These are phyloP conservation scores for Chaetogeoica ovagalla DNA, from an alignment of 2,888 invertebrate species.

Conservation along the genomic window DNA sequence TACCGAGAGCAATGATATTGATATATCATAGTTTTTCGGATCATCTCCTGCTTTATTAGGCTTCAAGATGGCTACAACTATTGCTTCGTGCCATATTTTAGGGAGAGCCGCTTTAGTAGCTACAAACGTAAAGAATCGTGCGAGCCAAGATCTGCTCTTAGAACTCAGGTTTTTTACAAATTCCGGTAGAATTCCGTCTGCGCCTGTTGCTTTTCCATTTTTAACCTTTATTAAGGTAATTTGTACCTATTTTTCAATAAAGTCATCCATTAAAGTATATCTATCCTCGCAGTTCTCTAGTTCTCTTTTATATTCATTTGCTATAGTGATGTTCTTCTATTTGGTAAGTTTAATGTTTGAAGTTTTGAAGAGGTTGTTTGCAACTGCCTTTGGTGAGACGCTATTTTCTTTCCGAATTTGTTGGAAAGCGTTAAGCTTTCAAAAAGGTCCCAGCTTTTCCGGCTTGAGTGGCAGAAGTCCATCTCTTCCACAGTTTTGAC, in stretches of 20 bases:
- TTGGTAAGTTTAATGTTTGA: conserved; percentile 29
- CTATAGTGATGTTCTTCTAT: conserved; percentile 9
- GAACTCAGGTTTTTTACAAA: conserved; percentile 23
- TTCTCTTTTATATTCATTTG: conserved; percentile 37
- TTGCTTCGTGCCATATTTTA: conserved; percentile 20
- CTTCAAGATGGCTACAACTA: conserved; percentile 21
- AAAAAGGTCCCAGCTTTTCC: conserved; percentile 12
- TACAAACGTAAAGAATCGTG: conserved; percentile 11
- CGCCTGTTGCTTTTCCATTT: conserved; percentile 29
- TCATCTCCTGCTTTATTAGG: conserved; percentile 27
- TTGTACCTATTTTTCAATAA: conserved; percentile 24
- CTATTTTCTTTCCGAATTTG: conserved; percentile 1
- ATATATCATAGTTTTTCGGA: conserved; percentile 23
- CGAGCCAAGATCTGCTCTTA: conserved; percentile 33
- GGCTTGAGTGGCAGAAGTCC: not conserved
- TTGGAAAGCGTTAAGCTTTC: conserved; percentile 6
- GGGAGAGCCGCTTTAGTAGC: conserved; percentile 13
- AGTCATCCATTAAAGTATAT: conserved; percentile 36
- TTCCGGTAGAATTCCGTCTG: conserved; percentile 29
- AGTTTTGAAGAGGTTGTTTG: conserved; percentile 27
- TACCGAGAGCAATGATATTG: not conserved
- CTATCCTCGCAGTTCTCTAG: conserved; percentile 15
- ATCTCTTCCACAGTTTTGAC: conserved; percentile 20
- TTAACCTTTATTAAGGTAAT: conserved; percentile 11
- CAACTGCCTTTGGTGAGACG: conserved; percentile 8